These are phyloP conservation scores for Drosophila nebulosa DNA, from an alignment of 1,140 invertebrate genomes.

Conservation along the genomic window DNA sequence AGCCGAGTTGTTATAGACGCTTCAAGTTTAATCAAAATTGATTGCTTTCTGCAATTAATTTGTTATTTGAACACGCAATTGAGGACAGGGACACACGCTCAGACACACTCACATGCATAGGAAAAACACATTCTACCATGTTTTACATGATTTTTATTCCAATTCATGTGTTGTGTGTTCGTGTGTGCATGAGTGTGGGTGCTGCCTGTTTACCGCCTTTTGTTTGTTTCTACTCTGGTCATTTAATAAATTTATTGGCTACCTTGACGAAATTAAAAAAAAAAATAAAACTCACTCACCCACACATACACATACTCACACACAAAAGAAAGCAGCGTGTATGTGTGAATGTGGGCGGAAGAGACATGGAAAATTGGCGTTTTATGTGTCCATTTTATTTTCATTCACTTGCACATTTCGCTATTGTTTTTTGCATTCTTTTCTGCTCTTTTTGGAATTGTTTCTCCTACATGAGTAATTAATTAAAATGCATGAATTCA, in stretches of 20 bases:
- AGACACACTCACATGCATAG: conserved; percentile 23
- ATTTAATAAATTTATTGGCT: conserved; percentile 74
- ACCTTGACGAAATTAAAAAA: conserved; percentile 50
- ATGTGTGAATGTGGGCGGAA: not conserved
- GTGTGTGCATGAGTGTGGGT: conserved; percentile 15
- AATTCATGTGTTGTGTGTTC: conserved; percentile 14
- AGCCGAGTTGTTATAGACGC: conserved; percentile 14
- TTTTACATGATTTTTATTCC: conserved; percentile 53
- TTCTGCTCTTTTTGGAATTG: conserved; percentile 17
- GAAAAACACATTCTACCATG: conserved; percentile 29
- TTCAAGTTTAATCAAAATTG: conserved; percentile 75
- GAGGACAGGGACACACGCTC: conserved; percentile 38
- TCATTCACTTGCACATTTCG: not conserved
- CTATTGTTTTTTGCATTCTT: conserved; percentile 1
- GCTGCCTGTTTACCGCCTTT: conserved; percentile 32
- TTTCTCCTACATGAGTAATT: conserved; percentile 19
- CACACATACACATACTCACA: not conserved
- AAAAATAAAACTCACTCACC: not conserved
- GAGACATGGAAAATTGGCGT: not conserved
- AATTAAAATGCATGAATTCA: conserved; percentile 35
- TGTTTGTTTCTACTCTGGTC: conserved; percentile 61
- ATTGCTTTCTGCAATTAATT: conserved; percentile 72
- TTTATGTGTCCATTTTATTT: conserved; percentile 13
- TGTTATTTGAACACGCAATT: conserved; percentile 75
- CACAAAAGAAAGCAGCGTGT: no score